A percentile compares a stretch with the other conserved stretches of the same genome.
These are phyloP conservation scores for Diarsia mendica DNA, from an alignment of 2,888 invertebrate genomes.

Conservation along the genomic window DNA sequence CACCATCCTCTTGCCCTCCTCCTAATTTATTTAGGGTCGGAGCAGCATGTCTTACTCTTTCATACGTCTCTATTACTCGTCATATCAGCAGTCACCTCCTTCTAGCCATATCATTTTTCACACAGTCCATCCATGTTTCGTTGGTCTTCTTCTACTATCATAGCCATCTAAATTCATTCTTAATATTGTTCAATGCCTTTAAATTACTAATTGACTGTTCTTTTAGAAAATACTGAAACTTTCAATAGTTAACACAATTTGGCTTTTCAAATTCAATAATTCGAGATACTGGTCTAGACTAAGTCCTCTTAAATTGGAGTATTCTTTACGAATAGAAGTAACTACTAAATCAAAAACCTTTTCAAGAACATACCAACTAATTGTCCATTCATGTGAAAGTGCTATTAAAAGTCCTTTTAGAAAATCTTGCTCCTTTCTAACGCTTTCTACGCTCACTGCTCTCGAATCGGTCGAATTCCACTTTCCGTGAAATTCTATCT, in stretches of 20 bases:
- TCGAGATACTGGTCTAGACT: not conserved
- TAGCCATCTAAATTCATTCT: too few species aligned
- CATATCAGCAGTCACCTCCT: too few species aligned
- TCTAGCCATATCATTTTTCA: too few species aligned
- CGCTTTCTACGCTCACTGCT: conserved; percentile 23
- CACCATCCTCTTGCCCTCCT: too few species aligned
- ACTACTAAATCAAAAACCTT: conserved; percentile 4
- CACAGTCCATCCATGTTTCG: too few species aligned
- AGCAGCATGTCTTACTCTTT: too few species aligned
- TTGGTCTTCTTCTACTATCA: too few species aligned
- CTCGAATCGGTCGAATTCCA: conserved; percentile 48
- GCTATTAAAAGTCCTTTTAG: conserved; percentile 27
- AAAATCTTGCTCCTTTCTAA: conserved; percentile 17
- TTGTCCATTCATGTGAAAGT: conserved; percentile 23
- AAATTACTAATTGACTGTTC: not conserved
- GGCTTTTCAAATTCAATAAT: not conserved
- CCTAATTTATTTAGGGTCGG: too few species aligned
- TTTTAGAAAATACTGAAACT: not conserved
- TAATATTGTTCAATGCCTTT: too few species aligned
- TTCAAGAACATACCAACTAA: conserved; percentile 20
- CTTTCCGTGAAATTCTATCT: conserved; percentile 43
- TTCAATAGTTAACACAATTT: not conserved
- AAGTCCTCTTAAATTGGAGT: not conserved
- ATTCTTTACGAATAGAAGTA: not conserved
- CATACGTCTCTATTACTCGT: too few species aligned